Evolutionary conservation across 2,888 invertebrate genomes (phyloP), one percentile per base, ranked within the genome.

Genomic region (Antheraea assamensis): DNA sequence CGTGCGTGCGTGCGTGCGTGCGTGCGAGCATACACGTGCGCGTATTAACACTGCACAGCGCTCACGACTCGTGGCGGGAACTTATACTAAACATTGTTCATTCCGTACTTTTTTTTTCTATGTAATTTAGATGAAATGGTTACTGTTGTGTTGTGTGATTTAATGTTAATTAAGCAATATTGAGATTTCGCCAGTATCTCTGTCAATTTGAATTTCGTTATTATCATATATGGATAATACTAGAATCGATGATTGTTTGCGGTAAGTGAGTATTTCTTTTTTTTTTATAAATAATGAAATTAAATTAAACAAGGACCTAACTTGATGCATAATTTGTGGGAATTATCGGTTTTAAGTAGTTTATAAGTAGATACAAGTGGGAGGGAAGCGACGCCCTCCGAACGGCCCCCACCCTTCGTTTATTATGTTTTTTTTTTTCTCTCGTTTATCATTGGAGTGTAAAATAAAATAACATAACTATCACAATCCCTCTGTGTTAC

Each of bases 61-160:
- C 24, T 58, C 58, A 15, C 24, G 58, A n/a, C 58, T 24, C 24
- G 24, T 58, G 58, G 13, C 58, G 58, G 58, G 24, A 24, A 58
- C 58, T 58, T 86, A 86, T 82, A 84, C 84, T 86, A 87, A 85
- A 87, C 83, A 87, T 87, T 87, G 84, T 90, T 89, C 91, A 91
- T 92, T 90, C 91, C 90, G 91, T 90, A 90, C 87, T 88, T 85
- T 89, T 58, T 58, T 58, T 64, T 64, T 87, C 85, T 88, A 85
- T 87, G 87, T 90, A 89, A 87, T 86, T 87, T 90, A 90, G 88
- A 88, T 89, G 86, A 87, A 87, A 64, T 64, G 30, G 30, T 27
- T 87, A 88, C 85, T 88, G 84, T 87, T 89, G 90, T 91, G 88
- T 89, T 90, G 91, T 91, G 91, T 90, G 90, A 88, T 86, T 91